phyloP scores from a whole-genome alignment of 2,888 invertebrate genomes.

The Crocallis elinguaria region DNA sequence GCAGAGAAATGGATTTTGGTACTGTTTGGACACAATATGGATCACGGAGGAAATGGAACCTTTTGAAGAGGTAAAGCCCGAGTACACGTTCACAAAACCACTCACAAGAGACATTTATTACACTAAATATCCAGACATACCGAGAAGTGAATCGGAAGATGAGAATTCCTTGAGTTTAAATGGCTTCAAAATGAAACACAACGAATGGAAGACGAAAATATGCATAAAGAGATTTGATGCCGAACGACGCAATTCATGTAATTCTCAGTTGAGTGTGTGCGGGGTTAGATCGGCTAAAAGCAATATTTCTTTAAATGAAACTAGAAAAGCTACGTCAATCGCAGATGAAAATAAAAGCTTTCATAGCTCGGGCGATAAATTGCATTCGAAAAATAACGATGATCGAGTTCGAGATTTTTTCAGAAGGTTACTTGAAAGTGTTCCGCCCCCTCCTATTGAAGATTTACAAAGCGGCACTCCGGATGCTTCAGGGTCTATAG shows the following conservation, averaged over 20 bases:
- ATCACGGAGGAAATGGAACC: conserved; percentile 74
- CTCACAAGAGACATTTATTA: conserved; percentile 73
- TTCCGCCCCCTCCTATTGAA: conserved; percentile 70
- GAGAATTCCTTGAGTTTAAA: conserved; percentile 67
- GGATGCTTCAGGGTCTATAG: conserved; percentile 34
- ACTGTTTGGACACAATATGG: conserved; percentile 71
- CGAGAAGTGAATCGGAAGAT: conserved; percentile 77
- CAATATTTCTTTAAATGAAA: conserved; percentile 46
- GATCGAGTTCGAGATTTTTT: conserved; percentile 64
- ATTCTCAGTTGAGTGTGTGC: conserved; percentile 47
- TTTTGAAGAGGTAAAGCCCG: conserved; percentile 71
- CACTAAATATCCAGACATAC: conserved; percentile 72
- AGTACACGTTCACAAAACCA: conserved; percentile 67
- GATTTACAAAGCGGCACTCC: conserved; percentile 38
- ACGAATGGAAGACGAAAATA: conserved; percentile 71
- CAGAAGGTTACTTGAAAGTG: conserved; percentile 59
- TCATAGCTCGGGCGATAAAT: conserved; percentile 19
- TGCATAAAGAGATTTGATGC: conserved; percentile 57
- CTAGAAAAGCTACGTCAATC: conserved; percentile 50
- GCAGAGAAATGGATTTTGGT: conserved; percentile 73
- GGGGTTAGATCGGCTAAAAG: conserved; percentile 43
- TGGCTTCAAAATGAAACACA: conserved; percentile 68
- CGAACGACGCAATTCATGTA: conserved; percentile 53
- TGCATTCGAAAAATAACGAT: conserved; percentile 46
- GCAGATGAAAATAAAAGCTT: conserved; percentile 37